Evolutionary conservation across 2,888 invertebrate species (phyloP), one percentile per base, ranked within the genome.

Genomic region (Glyphotaelius pellucidus): DNA sequence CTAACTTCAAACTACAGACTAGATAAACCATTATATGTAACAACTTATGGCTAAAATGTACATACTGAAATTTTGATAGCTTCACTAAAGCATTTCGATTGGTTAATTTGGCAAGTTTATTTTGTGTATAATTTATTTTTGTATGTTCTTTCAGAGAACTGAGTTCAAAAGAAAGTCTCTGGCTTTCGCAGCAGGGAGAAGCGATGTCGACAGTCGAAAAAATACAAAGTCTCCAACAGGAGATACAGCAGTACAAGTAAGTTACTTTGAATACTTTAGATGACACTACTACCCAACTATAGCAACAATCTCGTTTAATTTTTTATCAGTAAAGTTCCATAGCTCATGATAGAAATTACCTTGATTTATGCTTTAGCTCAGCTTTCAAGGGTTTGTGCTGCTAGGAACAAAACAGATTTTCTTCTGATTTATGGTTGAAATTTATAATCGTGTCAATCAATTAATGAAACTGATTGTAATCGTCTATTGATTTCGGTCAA

Each of bases 101-200:
- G 19, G 5, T 19, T 52, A 19, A 19, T 15, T 5, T 52, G 52
- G 52, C 52, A 19, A 19, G 52, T 52, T 52, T 19, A 52, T 19
- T 19, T 52, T 19, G 52, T 52, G 7, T 19, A 30, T 52, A 7
- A 31, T 67, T n/a, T 67, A 32, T 88, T n/a, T 42, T 86, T 31
- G 3, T 67, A 5, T 52, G 15, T 52, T 19, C 67, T 87, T 90
- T 52, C 86, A 98, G 98, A 94, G 98, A 98, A 95, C 95, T 98
- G 42, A 97, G 95, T 94, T 95, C 97, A 93, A 97, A 98, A 94
- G 98, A 98, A 95, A 96, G 98, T 0, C 95, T 98, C 94, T 98
- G 97, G 97, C 95, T 97, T 87, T 97, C 98, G 94, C 98, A 98
- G 94, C 97, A 98, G 95, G 98, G 98, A 9, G 98, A 98, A 95